A percentile compares a stretch with the other conserved stretches of the same genome.
phyloP scores from a whole-genome alignment of 2,113 vertebrate species.

The Gymnocephalus cernua region DNA sequence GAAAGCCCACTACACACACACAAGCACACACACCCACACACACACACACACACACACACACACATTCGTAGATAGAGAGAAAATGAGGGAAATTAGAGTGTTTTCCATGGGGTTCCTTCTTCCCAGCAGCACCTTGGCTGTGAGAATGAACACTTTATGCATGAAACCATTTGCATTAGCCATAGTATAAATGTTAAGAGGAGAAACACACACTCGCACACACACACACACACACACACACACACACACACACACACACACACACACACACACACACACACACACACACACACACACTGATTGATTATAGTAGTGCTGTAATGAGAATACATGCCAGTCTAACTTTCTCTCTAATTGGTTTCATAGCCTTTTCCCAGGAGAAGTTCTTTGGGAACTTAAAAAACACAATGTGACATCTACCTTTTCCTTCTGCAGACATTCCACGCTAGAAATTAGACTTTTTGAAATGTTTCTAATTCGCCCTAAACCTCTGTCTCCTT shows the following conservation, averaged over 20 bases:
- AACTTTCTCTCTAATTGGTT: conserved; percentile 60
- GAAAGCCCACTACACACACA: conserved; percentile 41
- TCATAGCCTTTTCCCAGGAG: conserved; percentile 34
- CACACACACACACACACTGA: conserved; percentile 33
- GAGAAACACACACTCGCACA: conserved; percentile 23
- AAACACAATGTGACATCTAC: conserved; percentile 40
- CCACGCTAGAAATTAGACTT: conserved; percentile 34
- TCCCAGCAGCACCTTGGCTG: conserved; percentile 54
- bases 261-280: not conserved
- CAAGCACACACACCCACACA: conserved; percentile 2
- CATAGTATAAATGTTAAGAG: conserved; percentile 56
- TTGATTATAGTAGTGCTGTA: conserved; percentile 44
- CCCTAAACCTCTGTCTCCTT: conserved; percentile 46
- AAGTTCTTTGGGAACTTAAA: conserved; percentile 21
- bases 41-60: conserved; percentile 23
- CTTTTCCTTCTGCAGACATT: conserved; percentile 24
- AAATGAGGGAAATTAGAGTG: conserved; percentile 33
- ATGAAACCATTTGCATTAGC: conserved; percentile 61
- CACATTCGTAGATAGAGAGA: conserved; percentile 23
- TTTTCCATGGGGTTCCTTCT: conserved; percentile 63
- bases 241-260: conserved; percentile 21
- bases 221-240: conserved; percentile 35
- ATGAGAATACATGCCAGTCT: conserved; percentile 53
- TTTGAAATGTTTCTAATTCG: conserved; percentile 59
- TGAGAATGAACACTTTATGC: conserved; percentile 55